phyloP scores from a whole-genome alignment of 2,113 vertebrate genomes.

The Seriola dumerili region DNA sequence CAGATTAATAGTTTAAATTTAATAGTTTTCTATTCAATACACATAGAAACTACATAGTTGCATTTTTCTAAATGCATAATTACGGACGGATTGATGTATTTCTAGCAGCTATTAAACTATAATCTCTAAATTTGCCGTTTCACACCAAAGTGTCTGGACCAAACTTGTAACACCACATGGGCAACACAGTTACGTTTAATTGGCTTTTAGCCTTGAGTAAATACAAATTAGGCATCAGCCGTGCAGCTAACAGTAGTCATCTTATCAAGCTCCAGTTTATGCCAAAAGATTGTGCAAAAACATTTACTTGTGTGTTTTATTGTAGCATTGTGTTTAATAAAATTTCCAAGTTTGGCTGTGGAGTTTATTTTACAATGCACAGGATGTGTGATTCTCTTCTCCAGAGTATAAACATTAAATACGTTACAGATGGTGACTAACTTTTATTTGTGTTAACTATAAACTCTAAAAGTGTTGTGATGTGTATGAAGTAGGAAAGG shows the following conservation, averaged over 20 bases:
- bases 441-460: constrained; percentile 46
- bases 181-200: neutral
- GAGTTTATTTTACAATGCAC: constrained; percentile 55
- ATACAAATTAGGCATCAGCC: neutral
- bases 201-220: neutral
- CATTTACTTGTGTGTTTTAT: constrained; percentile 48
- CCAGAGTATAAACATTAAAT: constrained; percentile 49
- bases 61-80: neutral
- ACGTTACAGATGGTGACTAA: constrained; percentile 55
- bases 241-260: neutral
- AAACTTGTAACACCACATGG: neutral
- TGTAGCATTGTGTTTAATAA: constrained; percentile 45
- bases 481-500: neutral
- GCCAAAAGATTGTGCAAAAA: constrained; percentile 19
- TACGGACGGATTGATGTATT: neutral
- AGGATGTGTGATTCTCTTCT: constrained; percentile 53
- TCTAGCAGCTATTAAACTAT: constrained; percentile 8
- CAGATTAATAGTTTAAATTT: neutral
- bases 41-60: neutral
- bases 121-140: constrained; percentile 26
- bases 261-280: constrained; percentile 4
- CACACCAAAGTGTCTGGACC: neutral
- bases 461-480: constrained; percentile 29
- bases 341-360: constrained; percentile 18
- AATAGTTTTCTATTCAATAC: constrained; percentile 1